Evolutionary conservation across 1,140 invertebrate species (phyloP).

Genomic region (Papilio dardanus): DNA sequence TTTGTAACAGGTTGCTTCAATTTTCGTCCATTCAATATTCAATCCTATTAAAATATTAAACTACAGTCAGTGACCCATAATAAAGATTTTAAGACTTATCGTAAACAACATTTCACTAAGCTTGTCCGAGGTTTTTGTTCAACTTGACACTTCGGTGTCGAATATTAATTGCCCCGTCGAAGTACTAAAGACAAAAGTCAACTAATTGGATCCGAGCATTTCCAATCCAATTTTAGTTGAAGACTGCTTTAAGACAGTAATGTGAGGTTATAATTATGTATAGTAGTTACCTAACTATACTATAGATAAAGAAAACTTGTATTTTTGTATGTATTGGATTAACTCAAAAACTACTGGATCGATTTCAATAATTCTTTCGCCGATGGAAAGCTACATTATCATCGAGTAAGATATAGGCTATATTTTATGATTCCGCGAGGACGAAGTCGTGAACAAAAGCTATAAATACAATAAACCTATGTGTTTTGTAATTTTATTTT

Average conservation of each 20-base stretch:
- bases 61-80: slow-evolving; percentile 15
- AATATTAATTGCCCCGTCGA: slow-evolving; percentile 30
- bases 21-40: neutral
- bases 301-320: no score
- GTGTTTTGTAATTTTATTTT: neutral
- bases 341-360: no score
- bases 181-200: slow-evolving; percentile 16
- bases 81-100: slow-evolving; percentile 33
- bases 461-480: no score
- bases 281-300: no score
- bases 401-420: neutral
- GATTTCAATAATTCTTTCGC: no score
- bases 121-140: slow-evolving; percentile 20
- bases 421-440: neutral
- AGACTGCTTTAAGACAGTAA: slow-evolving; percentile 5
- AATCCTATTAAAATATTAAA: neutral
- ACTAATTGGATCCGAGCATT: slow-evolving; percentile 29
- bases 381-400: no score
- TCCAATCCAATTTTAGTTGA: slow-evolving; percentile 14
- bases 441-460: no score
- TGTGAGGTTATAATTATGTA: neutral
- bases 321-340: no score
- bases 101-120: slow-evolving; percentile 39
- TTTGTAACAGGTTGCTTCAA: neutral
- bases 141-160: slow-evolving; percentile 31